phyloP scores from a whole-genome alignment of 2,888 invertebrate species.

The Cartodere bifasciata region DNA sequence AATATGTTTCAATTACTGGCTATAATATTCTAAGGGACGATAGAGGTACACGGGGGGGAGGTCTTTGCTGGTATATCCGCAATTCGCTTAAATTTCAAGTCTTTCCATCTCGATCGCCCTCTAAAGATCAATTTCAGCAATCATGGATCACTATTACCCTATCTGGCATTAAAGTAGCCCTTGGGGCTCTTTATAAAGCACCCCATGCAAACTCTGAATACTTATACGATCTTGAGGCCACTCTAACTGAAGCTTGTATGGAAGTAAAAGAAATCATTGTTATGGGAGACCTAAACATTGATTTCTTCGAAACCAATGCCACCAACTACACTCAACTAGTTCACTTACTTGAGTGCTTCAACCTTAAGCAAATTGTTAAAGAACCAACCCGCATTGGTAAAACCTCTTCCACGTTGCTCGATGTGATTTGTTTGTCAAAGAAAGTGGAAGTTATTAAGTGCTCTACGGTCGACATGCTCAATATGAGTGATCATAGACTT shows the following conservation, averaged over 20 bases:
- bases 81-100: too few relatives aligned
- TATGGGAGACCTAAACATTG: neutral
- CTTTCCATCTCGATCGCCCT: too few relatives aligned
- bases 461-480: neutral
- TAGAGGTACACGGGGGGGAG: too few relatives aligned
- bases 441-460: neutral
- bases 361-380: neutral
- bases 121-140: too few relatives aligned
- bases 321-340: conserved; percentile 1
- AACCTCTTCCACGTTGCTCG: neutral
- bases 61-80: too few relatives aligned
- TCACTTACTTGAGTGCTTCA: neutral
- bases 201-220: neutral
- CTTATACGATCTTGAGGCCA: neutral
- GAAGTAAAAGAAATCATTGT: neutral
- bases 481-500: conserved; percentile 1
- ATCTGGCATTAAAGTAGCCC: neutral
- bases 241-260: neutral
- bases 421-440: neutral
- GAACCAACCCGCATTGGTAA: neutral
- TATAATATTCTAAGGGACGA: too few relatives aligned
- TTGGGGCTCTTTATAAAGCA: neutral
- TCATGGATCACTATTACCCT: neutral
- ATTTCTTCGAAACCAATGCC: neutral
- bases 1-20: too few relatives aligned